Evolutionary conservation across 2,797 vertebrate genomes (phyloP).

Genomic region (Acipenser transmontanus): DNA sequence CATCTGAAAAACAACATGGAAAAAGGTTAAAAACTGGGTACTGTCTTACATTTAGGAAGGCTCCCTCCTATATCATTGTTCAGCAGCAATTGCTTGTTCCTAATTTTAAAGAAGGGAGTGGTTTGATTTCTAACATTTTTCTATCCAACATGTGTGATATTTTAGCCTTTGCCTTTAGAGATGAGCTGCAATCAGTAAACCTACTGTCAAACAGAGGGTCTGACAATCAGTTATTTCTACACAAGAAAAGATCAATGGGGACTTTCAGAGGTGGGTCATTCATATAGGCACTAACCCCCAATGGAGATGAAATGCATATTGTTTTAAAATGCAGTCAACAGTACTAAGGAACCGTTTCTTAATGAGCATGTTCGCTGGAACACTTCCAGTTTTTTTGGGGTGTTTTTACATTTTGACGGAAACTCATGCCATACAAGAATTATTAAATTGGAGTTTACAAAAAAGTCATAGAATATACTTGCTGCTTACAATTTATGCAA

Average conservation of each 20-base stretch:
- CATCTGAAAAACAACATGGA: too few species aligned
- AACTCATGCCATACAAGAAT: conserved; percentile 42
- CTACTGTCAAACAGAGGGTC: background rate
- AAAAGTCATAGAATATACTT: conserved; percentile 41
- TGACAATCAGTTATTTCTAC: background rate
- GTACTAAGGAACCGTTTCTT: conserved; percentile 24
- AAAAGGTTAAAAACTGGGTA: too few species aligned
- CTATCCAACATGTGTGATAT: background rate
- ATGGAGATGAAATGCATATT: conserved; percentile 25
- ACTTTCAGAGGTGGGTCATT: background rate
- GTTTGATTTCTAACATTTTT: too few species aligned
- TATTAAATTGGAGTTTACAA: conserved; percentile 40
- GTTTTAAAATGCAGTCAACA: conserved; percentile 34
- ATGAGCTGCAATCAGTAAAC: too few species aligned
- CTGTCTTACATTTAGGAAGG: too few species aligned
- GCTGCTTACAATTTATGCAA: conserved; percentile 37
- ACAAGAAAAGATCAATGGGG: background rate
- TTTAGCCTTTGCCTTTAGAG: too few species aligned
- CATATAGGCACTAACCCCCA: conserved; percentile 19
- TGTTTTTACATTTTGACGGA: conserved; percentile 33
- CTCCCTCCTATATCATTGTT: too few species aligned
- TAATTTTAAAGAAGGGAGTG: too few species aligned
- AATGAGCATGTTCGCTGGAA: conserved; percentile 59
- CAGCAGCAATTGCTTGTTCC: too few species aligned
- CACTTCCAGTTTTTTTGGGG: conserved; percentile 23